Conservation (phyloP, 2,113 vertebrate genomes). For the Columbina picui region DNA sequence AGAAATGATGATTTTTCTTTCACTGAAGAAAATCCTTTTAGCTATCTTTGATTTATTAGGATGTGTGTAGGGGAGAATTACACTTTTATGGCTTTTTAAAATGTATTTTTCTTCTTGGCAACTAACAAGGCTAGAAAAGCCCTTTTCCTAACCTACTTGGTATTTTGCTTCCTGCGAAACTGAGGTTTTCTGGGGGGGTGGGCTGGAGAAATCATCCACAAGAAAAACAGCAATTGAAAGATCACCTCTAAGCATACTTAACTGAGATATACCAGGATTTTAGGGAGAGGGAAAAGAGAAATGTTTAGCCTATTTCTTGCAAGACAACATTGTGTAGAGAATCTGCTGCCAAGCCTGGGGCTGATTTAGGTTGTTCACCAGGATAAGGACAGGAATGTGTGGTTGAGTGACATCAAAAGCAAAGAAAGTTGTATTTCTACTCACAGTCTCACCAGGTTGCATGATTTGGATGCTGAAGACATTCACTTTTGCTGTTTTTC, state of each 20-base stretch:
- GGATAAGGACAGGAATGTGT: neutral
- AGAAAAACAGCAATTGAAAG: neutral
- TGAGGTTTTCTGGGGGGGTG: neutral
- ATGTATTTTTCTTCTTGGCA: conserved; percentile 69
- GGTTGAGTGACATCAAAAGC: neutral
- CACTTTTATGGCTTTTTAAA: conserved; percentile 69
- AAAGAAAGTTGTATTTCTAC: neutral
- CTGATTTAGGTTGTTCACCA: neutral
- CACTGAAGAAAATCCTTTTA: conserved; percentile 70
- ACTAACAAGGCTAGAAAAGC: conserved; percentile 50
- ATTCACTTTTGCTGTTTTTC: neutral
- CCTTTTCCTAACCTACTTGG: conserved; percentile 37
- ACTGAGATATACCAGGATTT: neutral
- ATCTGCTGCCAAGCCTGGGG: neutral
- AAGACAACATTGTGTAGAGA: neutral
- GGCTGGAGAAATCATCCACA: neutral
- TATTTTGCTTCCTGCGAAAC: neutral
- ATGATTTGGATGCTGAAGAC: neutral
- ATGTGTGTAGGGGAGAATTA: conserved; percentile 55
- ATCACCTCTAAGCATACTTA: neutral
- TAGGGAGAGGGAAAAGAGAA: neutral
- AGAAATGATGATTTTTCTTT: conserved; percentile 66
- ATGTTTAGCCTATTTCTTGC: neutral
- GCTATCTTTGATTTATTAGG: conserved; percentile 69
- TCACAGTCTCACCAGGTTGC: neutral